Conservation (phyloP, 1,140 invertebrate genomes). For the Phortica variegata region DNA sequence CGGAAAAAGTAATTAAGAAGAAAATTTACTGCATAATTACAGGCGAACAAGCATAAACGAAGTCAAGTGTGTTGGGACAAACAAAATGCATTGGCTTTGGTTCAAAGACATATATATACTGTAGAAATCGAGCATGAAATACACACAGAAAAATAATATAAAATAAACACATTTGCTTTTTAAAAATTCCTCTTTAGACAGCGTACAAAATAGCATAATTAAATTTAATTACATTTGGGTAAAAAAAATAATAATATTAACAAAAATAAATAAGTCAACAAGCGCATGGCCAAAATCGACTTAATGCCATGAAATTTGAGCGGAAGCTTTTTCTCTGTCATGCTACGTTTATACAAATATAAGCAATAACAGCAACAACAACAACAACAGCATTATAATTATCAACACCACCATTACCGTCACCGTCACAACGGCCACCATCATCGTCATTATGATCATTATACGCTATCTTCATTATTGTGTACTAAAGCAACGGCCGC, state of each 20-base stretch:
- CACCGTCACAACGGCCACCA: background rate
- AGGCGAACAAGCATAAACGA: too few species aligned
- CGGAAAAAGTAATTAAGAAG: too few species aligned
- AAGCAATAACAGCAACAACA: background rate
- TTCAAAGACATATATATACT: too few species aligned
- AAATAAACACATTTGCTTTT: too few species aligned
- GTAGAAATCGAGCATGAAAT: too few species aligned
- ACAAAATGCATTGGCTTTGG: too few species aligned
- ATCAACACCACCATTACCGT: background rate
- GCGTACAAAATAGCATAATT: too few species aligned
- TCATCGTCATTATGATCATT: background rate
- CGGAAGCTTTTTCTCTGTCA: background rate
- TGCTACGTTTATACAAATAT: conserved; percentile 3
- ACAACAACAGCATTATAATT: background rate
- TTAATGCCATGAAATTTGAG: conserved; percentile 4
- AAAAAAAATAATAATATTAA: background rate
- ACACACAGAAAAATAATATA: too few species aligned
- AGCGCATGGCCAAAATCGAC: background rate
- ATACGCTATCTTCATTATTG: background rate
- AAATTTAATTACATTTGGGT: background rate
- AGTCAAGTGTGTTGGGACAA: too few species aligned
- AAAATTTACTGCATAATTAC: too few species aligned
- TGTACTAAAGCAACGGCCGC: background rate
- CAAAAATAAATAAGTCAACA: background rate
- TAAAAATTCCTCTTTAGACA: too few species aligned